Evolutionary conservation across 2,113 vertebrate species (phyloP).

Genomic region (Egretta garzetta): DNA sequence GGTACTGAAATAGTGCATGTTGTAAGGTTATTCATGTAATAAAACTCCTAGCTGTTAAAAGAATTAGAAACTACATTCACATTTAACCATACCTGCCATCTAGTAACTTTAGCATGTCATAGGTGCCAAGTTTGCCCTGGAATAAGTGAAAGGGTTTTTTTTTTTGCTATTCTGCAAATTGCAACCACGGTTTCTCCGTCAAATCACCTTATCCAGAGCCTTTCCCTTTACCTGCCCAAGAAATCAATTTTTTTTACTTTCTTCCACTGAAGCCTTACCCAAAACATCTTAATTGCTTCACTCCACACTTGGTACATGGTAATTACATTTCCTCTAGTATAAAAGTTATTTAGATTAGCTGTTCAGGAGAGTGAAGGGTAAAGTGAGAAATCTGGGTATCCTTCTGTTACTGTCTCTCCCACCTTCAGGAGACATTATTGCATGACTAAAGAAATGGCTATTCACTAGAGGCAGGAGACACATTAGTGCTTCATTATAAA

Average conservation of each 20-base stretch:
- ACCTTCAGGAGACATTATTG: background rate
- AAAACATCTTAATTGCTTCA: background rate
- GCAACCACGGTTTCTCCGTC: background rate
- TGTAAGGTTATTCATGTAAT: background rate
- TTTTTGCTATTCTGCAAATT: background rate
- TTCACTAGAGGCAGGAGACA: background rate
- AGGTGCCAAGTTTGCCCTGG: background rate
- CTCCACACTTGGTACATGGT: background rate
- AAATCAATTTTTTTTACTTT: background rate
- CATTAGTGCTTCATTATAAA: background rate
- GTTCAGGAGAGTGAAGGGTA: background rate
- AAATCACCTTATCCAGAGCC: background rate
- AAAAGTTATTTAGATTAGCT: background rate
- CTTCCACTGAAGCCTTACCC: background rate
- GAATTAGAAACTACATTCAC: background rate
- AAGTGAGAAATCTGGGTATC: background rate
- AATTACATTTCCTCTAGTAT: background rate
- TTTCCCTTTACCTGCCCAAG: background rate
- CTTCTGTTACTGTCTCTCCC: background rate
- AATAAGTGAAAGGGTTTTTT: background rate
- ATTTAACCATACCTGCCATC: background rate
- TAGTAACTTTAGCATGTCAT: background rate
- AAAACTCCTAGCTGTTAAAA: background rate
- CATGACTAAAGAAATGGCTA: background rate
- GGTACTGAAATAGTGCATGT: background rate